Conservation (phyloP, 1,140 invertebrate genomes). For the Parasteatoda tepidariorum region DNA sequence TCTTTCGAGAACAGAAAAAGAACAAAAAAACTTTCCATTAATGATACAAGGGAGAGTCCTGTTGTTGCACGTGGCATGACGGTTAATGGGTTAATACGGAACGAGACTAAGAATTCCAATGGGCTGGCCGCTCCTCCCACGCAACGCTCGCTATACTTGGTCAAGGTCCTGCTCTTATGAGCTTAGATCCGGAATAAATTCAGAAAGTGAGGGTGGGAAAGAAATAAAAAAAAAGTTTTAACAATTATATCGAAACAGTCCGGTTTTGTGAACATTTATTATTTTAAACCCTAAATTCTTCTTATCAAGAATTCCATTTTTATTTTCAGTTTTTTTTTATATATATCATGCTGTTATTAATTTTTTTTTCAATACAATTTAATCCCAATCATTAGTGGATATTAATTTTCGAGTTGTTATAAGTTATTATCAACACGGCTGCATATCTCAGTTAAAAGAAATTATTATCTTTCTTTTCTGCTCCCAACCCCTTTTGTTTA, state of each 20-base stretch:
- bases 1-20: too few relatives aligned
- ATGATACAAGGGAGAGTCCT: background rate
- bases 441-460: too few relatives aligned
- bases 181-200: slow-evolving; percentile 8
- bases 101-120: slow-evolving; percentile 1
- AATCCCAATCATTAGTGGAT: too few relatives aligned
- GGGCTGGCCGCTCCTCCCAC: background rate
- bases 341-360: too few relatives aligned
- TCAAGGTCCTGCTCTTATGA: slow-evolving; percentile 22
- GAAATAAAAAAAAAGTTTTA: background rate
- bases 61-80: background rate
- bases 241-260: slow-evolving; percentile 17
- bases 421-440: too few relatives aligned
- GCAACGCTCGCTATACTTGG: slow-evolving; percentile 1
- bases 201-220: background rate
- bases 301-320: too few relatives aligned
- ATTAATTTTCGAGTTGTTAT: too few relatives aligned
- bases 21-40: too few relatives aligned
- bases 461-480: too few relatives aligned
- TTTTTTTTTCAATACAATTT: too few relatives aligned
- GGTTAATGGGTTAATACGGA: slow-evolving; percentile 46
- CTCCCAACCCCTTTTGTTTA: too few relatives aligned
- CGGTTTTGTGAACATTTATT: background rate
- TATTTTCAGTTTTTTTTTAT: too few relatives aligned
- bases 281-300: background rate